Conservation (phyloP, 2,797 vertebrate genomes). For the Furcifer pardalis region DNA sequence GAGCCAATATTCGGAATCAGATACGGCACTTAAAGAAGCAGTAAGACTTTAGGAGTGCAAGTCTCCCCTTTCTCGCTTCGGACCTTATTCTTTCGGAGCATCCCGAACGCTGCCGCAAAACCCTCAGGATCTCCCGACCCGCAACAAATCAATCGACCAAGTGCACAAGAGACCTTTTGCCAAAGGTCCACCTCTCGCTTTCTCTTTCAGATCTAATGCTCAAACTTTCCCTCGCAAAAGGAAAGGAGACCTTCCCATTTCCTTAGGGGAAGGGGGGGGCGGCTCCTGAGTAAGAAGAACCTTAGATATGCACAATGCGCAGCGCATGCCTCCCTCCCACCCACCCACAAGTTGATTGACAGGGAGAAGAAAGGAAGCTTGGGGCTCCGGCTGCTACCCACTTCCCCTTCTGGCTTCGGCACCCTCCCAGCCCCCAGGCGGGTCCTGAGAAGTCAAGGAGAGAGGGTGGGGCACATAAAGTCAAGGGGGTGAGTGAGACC, state of each 20-base stretch:
- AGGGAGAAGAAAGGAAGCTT: not conserved
- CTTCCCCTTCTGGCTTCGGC: constrained; percentile 20
- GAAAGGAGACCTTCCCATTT: not conserved
- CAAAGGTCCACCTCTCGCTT: no score
- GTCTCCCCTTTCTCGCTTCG: no score
- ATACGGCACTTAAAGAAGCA: no score
- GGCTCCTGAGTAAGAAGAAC: not conserved
- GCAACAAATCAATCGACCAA: not conserved
- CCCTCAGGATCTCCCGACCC: not conserved
- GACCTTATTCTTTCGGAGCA: not conserved
- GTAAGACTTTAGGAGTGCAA: no score
- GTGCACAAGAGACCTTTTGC: not conserved
- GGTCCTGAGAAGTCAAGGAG: no score
- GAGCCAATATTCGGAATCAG: no score
- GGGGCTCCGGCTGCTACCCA: not conserved
- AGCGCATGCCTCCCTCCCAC: not conserved
- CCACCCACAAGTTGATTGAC: not conserved
- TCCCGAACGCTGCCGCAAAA: not conserved
- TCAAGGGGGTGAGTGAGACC: no score
- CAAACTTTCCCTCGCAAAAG: not conserved
- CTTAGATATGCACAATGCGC: not conserved
- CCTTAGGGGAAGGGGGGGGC: not conserved
- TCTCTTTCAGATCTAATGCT: not conserved
- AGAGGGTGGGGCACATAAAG: not conserved
- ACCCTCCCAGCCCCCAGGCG: not conserved